Conservation (phyloP, 1,140 invertebrate genomes). For the Adoxophyes honmai region DNA sequence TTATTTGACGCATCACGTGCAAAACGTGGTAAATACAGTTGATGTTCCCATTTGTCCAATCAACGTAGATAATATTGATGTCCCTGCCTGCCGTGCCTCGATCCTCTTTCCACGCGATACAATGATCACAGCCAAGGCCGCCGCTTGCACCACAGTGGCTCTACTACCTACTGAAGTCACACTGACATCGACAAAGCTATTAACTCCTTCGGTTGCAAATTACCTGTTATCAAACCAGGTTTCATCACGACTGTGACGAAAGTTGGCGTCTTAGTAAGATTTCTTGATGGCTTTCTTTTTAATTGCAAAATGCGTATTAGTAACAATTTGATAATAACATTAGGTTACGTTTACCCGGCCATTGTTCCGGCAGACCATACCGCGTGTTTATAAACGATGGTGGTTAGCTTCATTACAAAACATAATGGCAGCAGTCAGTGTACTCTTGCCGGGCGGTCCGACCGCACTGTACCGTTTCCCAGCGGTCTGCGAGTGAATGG, state of each 20-base stretch:
- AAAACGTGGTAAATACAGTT: constrained; percentile 21
- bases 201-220: too few relatives aligned
- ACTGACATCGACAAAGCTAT: too few relatives aligned
- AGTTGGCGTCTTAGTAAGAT: too few relatives aligned
- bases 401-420: constrained; percentile 46
- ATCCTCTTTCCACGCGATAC: neutral
- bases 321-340: constrained; percentile 10
- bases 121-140: constrained; percentile 7
- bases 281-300: too few relatives aligned
- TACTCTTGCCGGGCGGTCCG: constrained; percentile 28
- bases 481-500: constrained; percentile 34
- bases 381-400: constrained; percentile 50
- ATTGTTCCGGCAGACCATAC: constrained; percentile 27
- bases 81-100: constrained; percentile 41
- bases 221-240: too few relatives aligned
- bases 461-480: constrained; percentile 39
- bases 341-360: neutral
- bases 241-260: too few relatives aligned
- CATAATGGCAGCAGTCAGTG: constrained; percentile 38
- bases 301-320: neutral
- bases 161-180: constrained; percentile 2
- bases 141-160: constrained; percentile 9
- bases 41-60: constrained; percentile 61
- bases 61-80: constrained; percentile 60
- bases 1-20: constrained; percentile 27